Evolutionary conservation across 2,888 invertebrate genomes (phyloP), one percentile per base, ranked within the genome.

Genomic region (Homarus gammarus): DNA sequence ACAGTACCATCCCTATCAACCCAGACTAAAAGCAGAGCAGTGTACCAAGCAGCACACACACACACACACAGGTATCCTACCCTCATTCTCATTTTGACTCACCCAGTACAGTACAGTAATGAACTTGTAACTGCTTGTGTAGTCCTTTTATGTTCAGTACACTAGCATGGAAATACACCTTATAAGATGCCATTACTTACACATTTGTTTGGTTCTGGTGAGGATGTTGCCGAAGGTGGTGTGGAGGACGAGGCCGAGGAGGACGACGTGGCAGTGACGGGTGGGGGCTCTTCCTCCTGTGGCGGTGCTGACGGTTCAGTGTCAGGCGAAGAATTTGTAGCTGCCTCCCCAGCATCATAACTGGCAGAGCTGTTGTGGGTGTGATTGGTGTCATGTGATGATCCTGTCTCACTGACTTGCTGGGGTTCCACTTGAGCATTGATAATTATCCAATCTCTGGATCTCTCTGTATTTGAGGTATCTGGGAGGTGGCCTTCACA

Each of bases 201-300:
- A 36, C 49, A 75, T 88, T 88, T 88, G 72, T 27, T 49, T 27
- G 88, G 88, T 64, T 88, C 88, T 18, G 88, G 88, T 8, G 88
- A 88, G 8, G 88, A 88, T 1, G 84, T 68, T 5, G 75, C 68
- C 22, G 88, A 84, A 38, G 88, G 77, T 22, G 36, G 81, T n/a
- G 87, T 51, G 10, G 87, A 81, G 22, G 87, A 81, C 12, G 87
- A 87, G 1, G 81, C 73, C 10, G 87, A 87, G 2, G 86, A 70
- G n/a, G 87, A 73, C 79, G 85, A 64, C 18, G 88, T 83, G 1
- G 56, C 77, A 27, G 68, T 51, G n/a, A 72, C 38, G 27, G 78
- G 51, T 15, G 40, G 38, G 6, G 40, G 64, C 61, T 75, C 75
- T 18, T 88, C 38, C 36, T 73, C 33, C 2, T 1, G 44, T 68